Percentiles rank a stretch among this genome's conserved stretches.
Conservation (phyloP, 1,140 invertebrate genomes). For the Carposina sasakii region DNA sequence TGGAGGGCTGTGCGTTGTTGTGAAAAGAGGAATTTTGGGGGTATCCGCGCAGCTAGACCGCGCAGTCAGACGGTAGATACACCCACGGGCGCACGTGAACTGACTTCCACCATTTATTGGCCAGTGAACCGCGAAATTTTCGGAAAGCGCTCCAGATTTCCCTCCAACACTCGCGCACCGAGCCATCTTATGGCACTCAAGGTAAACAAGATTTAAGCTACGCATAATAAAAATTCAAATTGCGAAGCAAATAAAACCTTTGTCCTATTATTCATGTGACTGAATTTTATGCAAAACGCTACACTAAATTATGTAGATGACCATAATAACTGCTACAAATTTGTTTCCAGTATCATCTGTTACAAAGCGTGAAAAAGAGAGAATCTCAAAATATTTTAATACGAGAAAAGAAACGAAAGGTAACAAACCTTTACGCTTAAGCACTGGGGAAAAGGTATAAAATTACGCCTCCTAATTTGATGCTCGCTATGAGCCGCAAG, state of each 20-base stretch:
- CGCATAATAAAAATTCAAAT: too few species aligned
- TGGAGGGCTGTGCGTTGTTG: conserved; percentile 46
- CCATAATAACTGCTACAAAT: conserved; percentile 18
- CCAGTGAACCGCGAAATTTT: too few species aligned
- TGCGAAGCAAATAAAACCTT: too few species aligned
- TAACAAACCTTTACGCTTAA: too few species aligned
- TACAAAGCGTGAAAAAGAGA: conserved; percentile 10
- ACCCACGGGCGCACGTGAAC: conserved; percentile 60
- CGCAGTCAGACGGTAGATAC: conserved; percentile 53
- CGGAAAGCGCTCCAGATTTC: conserved; percentile 45
- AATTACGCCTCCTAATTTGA: too few species aligned
- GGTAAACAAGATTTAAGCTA: too few species aligned
- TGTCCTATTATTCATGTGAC: conserved; percentile 32
- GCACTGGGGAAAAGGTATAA: too few species aligned
- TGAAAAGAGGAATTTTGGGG: conserved; percentile 51
- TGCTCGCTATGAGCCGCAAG: too few species aligned
- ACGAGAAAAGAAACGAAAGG: conserved; percentile 7
- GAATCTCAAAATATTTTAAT: background rate
- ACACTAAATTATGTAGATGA: conserved; percentile 31
- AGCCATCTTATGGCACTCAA: too few species aligned
- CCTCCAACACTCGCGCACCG: too few species aligned
- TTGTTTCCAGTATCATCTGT: conserved; percentile 16
- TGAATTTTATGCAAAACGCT: conserved; percentile 33
- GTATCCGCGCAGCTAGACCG: conserved; percentile 51
- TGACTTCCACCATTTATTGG: too few species aligned